Conservation (phyloP, 2,113 vertebrate genomes). For the Eudyptes chrysolophus region DNA sequence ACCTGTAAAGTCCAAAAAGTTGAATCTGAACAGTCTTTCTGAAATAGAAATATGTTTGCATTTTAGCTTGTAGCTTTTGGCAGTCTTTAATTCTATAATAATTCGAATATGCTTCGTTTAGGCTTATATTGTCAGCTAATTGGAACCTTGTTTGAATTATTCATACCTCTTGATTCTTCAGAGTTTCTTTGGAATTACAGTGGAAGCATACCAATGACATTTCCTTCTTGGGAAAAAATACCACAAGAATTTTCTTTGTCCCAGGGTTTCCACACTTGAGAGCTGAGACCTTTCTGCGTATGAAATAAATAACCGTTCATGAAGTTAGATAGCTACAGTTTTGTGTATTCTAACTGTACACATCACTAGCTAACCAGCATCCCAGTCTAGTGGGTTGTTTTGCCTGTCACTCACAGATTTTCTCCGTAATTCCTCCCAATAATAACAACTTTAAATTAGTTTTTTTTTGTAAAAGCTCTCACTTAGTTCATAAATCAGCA, state of each 20-base stretch:
- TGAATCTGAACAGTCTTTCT: not conserved
- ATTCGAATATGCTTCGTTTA: not conserved
- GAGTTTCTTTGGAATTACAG: not conserved
- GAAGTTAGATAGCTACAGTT: not conserved
- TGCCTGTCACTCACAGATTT: not conserved
- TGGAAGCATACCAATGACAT: not conserved
- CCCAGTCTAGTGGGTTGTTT: not conserved
- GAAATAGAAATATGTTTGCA: not conserved
- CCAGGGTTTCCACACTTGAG: not conserved
- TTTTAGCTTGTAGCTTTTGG: not conserved
- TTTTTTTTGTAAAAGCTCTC: not conserved
- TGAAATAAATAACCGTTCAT: not conserved
- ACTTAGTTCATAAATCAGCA: not conserved
- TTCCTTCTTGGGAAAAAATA: not conserved
- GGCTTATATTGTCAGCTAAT: not conserved
- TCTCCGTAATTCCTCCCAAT: not conserved
- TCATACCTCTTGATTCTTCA: conserved; percentile 17
- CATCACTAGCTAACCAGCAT: not conserved
- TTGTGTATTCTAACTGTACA: not conserved
- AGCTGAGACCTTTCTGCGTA: not conserved
- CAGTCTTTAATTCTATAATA: not conserved
- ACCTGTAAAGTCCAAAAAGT: not conserved
- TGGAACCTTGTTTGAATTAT: not conserved
- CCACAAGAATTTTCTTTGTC: conserved; percentile 3
- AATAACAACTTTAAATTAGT: not conserved